Evolutionary conservation across 2,113 vertebrate genomes (phyloP).

Genomic region (Callipepla californica): DNA sequence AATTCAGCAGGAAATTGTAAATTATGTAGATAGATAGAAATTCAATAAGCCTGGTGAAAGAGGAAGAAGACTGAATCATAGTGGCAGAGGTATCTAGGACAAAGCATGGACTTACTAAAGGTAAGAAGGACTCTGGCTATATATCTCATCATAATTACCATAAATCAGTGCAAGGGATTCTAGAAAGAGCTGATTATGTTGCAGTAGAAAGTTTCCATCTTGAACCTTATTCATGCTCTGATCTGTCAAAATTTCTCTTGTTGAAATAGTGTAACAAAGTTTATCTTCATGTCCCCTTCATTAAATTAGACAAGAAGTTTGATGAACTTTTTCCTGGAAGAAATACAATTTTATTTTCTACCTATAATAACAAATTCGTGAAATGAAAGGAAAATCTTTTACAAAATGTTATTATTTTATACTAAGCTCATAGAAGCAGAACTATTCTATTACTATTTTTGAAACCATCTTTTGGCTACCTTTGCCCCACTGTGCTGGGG

Average conservation of each 20-base stretch:
- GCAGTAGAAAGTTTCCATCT: neutral
- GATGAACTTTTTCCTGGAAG: neutral
- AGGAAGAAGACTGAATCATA: neutral
- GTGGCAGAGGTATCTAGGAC: neutral
- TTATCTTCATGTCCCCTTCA: neutral
- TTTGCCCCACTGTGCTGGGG: neutral
- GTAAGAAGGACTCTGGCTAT: neutral
- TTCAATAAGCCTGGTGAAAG: conserved; percentile 41
- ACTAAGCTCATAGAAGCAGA: neutral
- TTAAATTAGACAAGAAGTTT: neutral
- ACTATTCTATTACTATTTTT: conserved; percentile 43
- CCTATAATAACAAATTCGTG: neutral
- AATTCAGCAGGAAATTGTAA: conserved; percentile 55
- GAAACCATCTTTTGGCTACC: neutral
- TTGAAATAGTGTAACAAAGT: neutral
- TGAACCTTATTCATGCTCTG: neutral
- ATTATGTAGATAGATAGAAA: conserved; percentile 56
- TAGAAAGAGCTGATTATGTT: neutral
- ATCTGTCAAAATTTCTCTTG: neutral
- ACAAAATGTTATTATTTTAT: conserved; percentile 19
- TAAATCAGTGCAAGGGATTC: neutral
- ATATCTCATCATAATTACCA: conserved; percentile 2
- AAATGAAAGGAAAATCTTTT: conserved; percentile 32
- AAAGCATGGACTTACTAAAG: neutral
- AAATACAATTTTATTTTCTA: neutral